Conservation (phyloP, 2,797 vertebrate species). For the Hemitrygon akajei region DNA sequence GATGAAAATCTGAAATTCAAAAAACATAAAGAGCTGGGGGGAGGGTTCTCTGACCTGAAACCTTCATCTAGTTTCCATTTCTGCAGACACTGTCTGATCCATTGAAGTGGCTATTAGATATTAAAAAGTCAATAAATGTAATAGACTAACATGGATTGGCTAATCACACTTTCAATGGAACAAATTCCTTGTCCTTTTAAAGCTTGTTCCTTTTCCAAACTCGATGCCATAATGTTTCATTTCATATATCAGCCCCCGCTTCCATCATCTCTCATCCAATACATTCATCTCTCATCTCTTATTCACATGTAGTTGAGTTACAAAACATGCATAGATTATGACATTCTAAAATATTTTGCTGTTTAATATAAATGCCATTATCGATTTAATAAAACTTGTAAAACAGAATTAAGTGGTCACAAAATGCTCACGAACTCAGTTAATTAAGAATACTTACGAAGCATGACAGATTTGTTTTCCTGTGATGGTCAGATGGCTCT, state of each 20-base stretch:
- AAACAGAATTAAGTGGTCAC: not conserved
- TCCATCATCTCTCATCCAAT: not conserved
- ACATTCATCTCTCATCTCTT: not conserved
- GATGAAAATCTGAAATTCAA: too few relatives aligned
- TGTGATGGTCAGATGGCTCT: too few relatives aligned
- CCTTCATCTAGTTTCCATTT: too few relatives aligned
- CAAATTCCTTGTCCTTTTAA: not conserved
- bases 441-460: not conserved
- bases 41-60: too few relatives aligned
- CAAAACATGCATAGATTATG: not conserved
- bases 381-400: not conserved
- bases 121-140: not conserved
- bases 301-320: not conserved
- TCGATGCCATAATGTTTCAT: not conserved
- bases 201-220: not conserved
- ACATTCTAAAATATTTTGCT: not conserved
- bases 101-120: not conserved
- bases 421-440: not conserved
- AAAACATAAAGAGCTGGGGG: too few relatives aligned
- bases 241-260: not conserved
- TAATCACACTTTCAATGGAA: not conserved
- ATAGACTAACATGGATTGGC: not conserved
- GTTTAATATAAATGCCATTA: not conserved
- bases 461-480: not conserved
- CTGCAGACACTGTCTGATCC: too few relatives aligned